Evolutionary conservation across 2,113 vertebrate genomes (phyloP).

Genomic region (Melanostigma gelatinosum): DNA sequence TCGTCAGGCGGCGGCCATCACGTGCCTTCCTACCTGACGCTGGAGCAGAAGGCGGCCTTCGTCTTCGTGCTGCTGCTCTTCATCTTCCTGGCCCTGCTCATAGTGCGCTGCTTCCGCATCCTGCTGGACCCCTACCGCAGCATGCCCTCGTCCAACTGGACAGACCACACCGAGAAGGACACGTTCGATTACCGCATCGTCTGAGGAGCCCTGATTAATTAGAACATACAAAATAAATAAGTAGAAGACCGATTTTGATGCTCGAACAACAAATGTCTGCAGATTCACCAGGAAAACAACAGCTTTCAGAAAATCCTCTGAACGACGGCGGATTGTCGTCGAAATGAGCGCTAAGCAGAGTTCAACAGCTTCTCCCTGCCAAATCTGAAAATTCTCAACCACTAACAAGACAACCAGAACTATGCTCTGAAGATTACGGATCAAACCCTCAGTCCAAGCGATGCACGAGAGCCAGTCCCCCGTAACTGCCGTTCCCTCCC

Average conservation of each 20-base stretch:
- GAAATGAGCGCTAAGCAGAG: conserved; percentile 15
- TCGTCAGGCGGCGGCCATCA: conserved; percentile 83
- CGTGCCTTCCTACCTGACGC: conserved; percentile 80
- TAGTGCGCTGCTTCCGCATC: conserved; percentile 88
- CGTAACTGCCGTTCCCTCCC: conserved; percentile 7
- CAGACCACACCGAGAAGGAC: conserved; percentile 89
- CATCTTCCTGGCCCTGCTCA: conserved; percentile 87
- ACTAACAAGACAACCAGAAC: conserved; percentile 22
- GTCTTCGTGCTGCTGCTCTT: conserved; percentile 88
- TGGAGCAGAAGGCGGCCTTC: conserved; percentile 88
- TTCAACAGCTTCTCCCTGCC: conserved; percentile 71
- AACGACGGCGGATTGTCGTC: not conserved
- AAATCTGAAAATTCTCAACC: conserved; percentile 48
- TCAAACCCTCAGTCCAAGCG: not conserved
- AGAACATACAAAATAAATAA: not conserved
- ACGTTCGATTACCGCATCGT: conserved; percentile 87
- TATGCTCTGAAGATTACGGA: conserved; percentile 36
- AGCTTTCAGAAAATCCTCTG: conserved; percentile 19
- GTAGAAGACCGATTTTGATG: conserved; percentile 20
- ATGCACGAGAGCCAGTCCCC: conserved; percentile 27
- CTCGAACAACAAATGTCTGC: conserved; percentile 46
- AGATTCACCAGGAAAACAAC: conserved; percentile 42
- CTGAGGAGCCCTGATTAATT: conserved; percentile 61
- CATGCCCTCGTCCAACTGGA: conserved; percentile 89
- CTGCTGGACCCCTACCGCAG: conserved; percentile 89